These are phyloP conservation scores for Gobio gobio DNA, from an alignment of 2,113 vertebrate genomes.

Conservation along the genomic window DNA sequence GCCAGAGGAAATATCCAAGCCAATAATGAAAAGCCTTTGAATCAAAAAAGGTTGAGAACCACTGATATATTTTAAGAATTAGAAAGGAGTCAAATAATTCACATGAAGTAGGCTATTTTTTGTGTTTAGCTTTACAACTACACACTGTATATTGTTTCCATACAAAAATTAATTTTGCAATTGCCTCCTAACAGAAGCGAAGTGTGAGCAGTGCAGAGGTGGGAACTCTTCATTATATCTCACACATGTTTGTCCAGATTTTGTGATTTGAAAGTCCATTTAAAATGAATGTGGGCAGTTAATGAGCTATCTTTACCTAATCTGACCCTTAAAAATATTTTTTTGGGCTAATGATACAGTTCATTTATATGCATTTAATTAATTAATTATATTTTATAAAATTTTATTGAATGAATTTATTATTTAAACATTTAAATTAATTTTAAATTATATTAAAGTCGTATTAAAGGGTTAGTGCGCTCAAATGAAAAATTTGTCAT, in stretches of 20 bases:
- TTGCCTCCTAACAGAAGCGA: slow-evolving; percentile 66
- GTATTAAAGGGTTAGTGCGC: too few species aligned
- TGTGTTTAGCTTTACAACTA: not conserved
- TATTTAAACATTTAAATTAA: too few species aligned
- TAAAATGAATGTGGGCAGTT: not conserved
- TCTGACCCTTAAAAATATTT: not conserved
- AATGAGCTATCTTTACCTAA: not conserved
- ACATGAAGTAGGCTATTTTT: too few species aligned
- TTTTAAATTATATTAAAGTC: too few species aligned
- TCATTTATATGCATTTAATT: not conserved
- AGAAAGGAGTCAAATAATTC: not conserved
- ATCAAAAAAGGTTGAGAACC: not conserved
- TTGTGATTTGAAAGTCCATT: not conserved
- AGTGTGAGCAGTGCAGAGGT: slow-evolving; percentile 62
- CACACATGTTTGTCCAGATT: not conserved
- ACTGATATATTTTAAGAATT: not conserved
- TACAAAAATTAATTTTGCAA: not conserved
- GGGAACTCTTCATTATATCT: slow-evolving; percentile 44
- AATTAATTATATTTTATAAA: not conserved
- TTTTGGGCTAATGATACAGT: not conserved
- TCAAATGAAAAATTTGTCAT: too few species aligned
- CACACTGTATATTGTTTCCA: not conserved
- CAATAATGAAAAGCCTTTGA: not conserved
- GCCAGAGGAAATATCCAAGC: not conserved
- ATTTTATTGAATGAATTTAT: not conserved